Conservation (phyloP, 2,113 vertebrate species). For the Stictonetta naevosa region DNA sequence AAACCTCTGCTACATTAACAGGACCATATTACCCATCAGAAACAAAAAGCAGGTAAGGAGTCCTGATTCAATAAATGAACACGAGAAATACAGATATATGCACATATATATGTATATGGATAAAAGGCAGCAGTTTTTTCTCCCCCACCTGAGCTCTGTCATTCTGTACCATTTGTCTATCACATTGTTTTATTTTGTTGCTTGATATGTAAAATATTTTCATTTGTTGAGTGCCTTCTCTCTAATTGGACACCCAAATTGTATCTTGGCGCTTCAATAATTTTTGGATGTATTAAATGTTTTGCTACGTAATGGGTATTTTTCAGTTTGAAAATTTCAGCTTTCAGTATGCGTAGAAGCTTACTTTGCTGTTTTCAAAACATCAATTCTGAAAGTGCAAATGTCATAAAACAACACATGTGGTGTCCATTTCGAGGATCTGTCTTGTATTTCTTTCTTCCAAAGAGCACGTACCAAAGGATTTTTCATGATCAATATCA, state of each 20-base stretch:
- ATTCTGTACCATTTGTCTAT: not conserved
- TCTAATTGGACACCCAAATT: not conserved
- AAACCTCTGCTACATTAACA: not conserved
- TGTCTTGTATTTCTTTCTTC: not conserved
- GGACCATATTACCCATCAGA: not conserved
- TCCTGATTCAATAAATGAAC: not conserved
- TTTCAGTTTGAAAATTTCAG: not conserved
- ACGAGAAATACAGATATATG: not conserved
- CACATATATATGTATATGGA: no score
- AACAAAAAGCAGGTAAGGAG: not conserved
- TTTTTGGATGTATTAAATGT: not conserved
- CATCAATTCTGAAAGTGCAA: not conserved
- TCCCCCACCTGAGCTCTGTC: not conserved
- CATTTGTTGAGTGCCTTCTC: not conserved
- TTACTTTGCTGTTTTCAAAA: not conserved
- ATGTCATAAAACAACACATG: not conserved
- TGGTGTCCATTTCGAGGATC: not conserved
- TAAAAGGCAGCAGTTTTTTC: not conserved
- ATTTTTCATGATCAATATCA: not conserved
- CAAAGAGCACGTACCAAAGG: not conserved
- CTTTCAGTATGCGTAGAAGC: not conserved
- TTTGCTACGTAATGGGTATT: not conserved
- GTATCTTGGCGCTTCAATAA: not conserved
- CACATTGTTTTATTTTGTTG: not conserved
- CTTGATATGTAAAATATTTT: not conserved